Conservation (phyloP, 1,140 invertebrate genomes). For the Tetramorium simillimum region DNA sequence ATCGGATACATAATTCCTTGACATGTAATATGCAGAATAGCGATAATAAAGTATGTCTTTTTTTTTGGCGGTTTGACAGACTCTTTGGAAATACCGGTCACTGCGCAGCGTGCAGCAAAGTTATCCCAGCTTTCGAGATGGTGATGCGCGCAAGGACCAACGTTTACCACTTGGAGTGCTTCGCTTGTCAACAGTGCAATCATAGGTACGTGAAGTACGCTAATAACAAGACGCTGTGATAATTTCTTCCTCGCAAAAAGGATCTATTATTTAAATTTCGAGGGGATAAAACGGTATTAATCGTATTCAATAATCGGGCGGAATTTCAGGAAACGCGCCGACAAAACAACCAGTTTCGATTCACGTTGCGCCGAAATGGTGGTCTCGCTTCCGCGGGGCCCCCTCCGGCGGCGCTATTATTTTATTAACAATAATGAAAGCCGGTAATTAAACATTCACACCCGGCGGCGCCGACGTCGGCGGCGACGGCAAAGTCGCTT, state of each 20-base stretch:
- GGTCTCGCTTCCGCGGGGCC: slow-evolving; percentile 3
- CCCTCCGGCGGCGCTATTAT: slow-evolving; percentile 57
- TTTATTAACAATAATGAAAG: slow-evolving; percentile 80
- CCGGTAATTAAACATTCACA: slow-evolving; percentile 82
- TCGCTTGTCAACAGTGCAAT: slow-evolving; percentile 98
- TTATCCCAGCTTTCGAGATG: slow-evolving; percentile 98
- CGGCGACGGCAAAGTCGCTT: slow-evolving; percentile 70
- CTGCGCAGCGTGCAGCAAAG: slow-evolving; percentile 96
- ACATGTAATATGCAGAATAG: too few relatives aligned
- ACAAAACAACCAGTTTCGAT: background rate
- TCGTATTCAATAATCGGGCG: background rate
- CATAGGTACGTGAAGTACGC: slow-evolving; percentile 90
- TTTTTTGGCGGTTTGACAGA: slow-evolving; percentile 83
- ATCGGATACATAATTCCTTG: too few relatives aligned
- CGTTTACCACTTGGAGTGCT: slow-evolving; percentile 98
- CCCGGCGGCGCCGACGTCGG: slow-evolving; percentile 72
- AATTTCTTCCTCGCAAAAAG: background rate
- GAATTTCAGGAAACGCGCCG: background rate
- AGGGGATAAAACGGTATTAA: background rate
- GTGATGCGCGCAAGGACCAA: slow-evolving; percentile 98
- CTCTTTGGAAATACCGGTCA: slow-evolving; percentile 97
- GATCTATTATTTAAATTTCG: background rate
- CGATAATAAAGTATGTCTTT: too few relatives aligned
- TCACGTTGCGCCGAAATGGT: slow-evolving; percentile 10
- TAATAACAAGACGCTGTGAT: background rate